Evolutionary conservation across 2,888 invertebrate genomes (phyloP), one percentile per base, ranked within the genome.

Genomic region (Nesidiocoris tenuis): DNA sequence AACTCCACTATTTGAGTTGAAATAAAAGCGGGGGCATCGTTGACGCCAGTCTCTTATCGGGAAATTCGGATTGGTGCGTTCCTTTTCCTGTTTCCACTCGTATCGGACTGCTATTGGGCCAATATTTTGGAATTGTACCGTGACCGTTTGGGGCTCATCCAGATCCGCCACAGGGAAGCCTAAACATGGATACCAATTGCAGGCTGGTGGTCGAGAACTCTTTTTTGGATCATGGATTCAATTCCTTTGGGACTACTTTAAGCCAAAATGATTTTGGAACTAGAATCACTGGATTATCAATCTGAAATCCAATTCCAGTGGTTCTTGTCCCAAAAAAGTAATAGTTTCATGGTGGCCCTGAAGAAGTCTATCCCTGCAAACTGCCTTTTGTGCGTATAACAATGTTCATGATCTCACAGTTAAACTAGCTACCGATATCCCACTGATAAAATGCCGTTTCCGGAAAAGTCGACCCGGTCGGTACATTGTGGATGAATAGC

Each of bases 361-460:
- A n/a, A n/a, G n/a, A n/a, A n/a, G n/a, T n/a, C n/a, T n/a, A n/a
- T n/a, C n/a, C n/a, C n/a, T n/a, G n/a, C n/a, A n/a, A n/a, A n/a
- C n/a, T n/a, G n/a, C n/a, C n/a, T n/a, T n/a, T n/a, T n/a, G n/a
- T n/a, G n/a, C n/a, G n/a, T n/a, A n/a, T n/a, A n/a, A n/a, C n/a
- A n/a, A n/a, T n/a, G n/a, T n/a, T n/a, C n/a, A n/a, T n/a, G n/a
- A n/a, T n/a, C n/a, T n/a, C n/a, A n/a, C n/a, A n/a, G n/a, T n/a
- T n/a, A n/a, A n/a, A n/a, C n/a, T n/a, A 7, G 39, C 5, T 39
- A 39, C 39, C 54, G 12, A 72, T 19, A 7, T 1, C 12, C 72
- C 72, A 72, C 39, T 72, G 61, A 61, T 72, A 16, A 7, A 19
- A n/a, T n/a, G 25, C 63, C 0, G 72, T 56, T 72, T 72, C 72